These are phyloP conservation scores for Gymnocypris eckloni DNA, from an alignment of 2,797 vertebrate genomes.

Conservation along the genomic window DNA sequence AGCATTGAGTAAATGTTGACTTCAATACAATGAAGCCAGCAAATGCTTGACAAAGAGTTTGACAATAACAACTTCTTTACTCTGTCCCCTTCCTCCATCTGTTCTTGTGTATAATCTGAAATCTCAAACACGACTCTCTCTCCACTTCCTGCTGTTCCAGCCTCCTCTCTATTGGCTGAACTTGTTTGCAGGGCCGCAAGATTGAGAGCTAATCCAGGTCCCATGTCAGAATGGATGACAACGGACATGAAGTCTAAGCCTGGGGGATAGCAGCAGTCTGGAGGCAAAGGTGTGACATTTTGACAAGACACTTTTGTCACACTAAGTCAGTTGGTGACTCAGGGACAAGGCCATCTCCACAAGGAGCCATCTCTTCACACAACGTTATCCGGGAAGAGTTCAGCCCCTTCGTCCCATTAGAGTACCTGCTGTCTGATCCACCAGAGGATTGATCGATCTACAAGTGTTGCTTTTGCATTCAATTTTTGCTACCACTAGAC, in stretches of 20 bases:
- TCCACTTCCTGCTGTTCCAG: constrained; percentile 3
- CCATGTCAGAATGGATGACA: constrained; percentile 53
- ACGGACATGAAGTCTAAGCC: constrained; percentile 45
- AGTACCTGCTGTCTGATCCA: constrained; percentile 22
- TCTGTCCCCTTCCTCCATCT: neutral
- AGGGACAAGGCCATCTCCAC: constrained; percentile 28
- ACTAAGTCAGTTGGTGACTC: constrained; percentile 41
- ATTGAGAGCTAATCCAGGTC: constrained; percentile 8
- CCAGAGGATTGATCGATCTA: constrained; percentile 29
- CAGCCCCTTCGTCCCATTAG: constrained; percentile 12
- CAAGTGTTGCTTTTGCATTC: constrained; percentile 12
- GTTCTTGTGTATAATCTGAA: constrained; percentile 17
- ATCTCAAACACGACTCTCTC: neutral
- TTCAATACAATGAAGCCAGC: constrained; percentile 25
- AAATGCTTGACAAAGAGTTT: constrained; percentile 32
- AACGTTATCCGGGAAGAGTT: neutral
- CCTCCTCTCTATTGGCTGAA: constrained; percentile 6
- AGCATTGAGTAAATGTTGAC: constrained; percentile 21
- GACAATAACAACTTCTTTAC: constrained; percentile 17
- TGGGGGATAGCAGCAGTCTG: constrained; percentile 39
- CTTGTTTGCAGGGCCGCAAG: neutral
- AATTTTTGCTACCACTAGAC: constrained; percentile 42
- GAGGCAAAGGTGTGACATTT: constrained; percentile 51
- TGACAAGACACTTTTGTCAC: constrained; percentile 52
- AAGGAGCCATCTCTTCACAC: constrained; percentile 12